Evolutionary conservation across 2,797 vertebrate genomes (phyloP), one percentile per base, ranked within the genome.

Genomic region (Lemur catta): DNA sequence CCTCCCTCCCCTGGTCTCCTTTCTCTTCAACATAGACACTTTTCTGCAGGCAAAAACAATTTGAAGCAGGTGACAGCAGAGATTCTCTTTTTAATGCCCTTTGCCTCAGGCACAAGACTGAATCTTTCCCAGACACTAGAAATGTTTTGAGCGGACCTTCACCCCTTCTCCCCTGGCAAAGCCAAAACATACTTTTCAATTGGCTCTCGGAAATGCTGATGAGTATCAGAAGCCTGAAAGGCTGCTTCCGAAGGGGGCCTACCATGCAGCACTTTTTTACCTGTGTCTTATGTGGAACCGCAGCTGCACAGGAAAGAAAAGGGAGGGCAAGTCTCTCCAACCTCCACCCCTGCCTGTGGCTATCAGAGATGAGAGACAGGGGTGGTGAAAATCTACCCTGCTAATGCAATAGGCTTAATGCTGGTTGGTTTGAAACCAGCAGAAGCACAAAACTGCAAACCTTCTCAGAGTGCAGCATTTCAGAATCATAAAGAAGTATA

Each of bases 181-280:
- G 79, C 69, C 94, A 89, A 97, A 97, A 10, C 5, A 12, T 41
- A 41, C 81, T 93, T 95, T 52, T 65, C 28, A 96, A 69, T 84
- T 96, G 96, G 33, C 88, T 98, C 97, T 98, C 61, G 72, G 92
- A 97, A 78, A 95, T 97, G 71, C 10, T 38, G 80, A 63, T 75
- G 86, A 48, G 69, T 90, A 79, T 88, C 20, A 86, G 91, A 4
- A 5, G 43, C 4, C 75, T 80, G 22, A 96, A 81, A 97, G 78
- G 5, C 26, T 46, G 28, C 65, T 94, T 97, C 91, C 92, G 63
- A 86, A 96, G 72, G 30, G 33, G 17, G 72, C 3, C 14, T 97
- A 12, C 59, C 33, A 30, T 12, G 84, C 67, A 92, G n/a, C 3
- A 65, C 11, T 46, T 89, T 89, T 79, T 93, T 93, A 24, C 69